These are phyloP conservation scores for Heliconius sara DNA, from an alignment of 2,888 invertebrate species.

Conservation along the genomic window DNA sequence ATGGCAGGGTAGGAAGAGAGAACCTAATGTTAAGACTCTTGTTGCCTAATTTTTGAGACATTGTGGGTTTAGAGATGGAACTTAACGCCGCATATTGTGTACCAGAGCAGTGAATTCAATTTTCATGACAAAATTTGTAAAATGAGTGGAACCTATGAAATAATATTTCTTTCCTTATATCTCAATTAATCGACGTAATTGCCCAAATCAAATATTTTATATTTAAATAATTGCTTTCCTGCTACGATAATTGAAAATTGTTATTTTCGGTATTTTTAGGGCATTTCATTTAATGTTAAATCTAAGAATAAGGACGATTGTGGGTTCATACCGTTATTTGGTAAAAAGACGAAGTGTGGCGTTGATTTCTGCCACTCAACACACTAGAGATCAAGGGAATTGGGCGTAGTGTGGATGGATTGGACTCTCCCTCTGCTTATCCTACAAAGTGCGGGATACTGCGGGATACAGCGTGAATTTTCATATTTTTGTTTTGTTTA, in stretches of 20 bases:
- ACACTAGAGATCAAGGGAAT: too few relatives aligned
- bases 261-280: too few relatives aligned
- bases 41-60: neutral
- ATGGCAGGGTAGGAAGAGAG: neutral
- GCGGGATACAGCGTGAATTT: neutral
- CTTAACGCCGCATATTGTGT: too few relatives aligned
- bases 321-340: too few relatives aligned
- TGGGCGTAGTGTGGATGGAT: too few relatives aligned
- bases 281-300: too few relatives aligned
- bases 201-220: neutral
- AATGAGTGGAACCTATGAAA: neutral
- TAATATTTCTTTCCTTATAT: neutral
- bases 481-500: neutral
- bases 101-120: too few relatives aligned
- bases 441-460: neutral
- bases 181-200: slow-evolving; percentile 1
- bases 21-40: neutral
- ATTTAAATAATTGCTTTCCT: neutral
- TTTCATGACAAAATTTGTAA: too few relatives aligned
- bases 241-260: neutral
- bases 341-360: too few relatives aligned
- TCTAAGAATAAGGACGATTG: too few relatives aligned
- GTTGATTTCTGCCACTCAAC: too few relatives aligned
- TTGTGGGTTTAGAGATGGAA: neutral
- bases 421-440: neutral